Evolutionary conservation across 2,797 vertebrate genomes (phyloP).

Genomic region (Coluber constrictor): DNA sequence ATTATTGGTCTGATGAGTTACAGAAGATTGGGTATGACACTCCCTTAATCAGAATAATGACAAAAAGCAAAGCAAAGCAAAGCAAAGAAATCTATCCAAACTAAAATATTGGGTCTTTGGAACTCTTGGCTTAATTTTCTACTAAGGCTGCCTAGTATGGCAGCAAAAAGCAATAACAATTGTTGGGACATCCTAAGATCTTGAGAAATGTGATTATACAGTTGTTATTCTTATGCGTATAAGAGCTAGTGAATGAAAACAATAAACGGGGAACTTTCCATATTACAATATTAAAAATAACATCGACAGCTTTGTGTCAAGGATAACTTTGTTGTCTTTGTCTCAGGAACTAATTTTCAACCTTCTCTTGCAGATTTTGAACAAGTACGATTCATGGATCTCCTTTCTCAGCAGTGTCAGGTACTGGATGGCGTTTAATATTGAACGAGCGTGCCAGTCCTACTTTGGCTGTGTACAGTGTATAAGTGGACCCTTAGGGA

Average conservation of each 20-base stretch:
- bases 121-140: not conserved
- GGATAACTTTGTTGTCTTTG: not conserved
- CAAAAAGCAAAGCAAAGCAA: not conserved
- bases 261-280: not conserved
- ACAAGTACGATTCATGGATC: conserved; percentile 99
- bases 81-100: not conserved
- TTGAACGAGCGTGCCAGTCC: conserved; percentile 96
- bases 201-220: not conserved
- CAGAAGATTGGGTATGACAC: not conserved
- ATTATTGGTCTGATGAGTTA: not conserved
- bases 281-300: not conserved
- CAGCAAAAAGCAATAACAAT: not conserved
- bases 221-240: not conserved
- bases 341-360: conserved; percentile 36
- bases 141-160: not conserved
- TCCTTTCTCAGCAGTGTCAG: conserved; percentile 98
- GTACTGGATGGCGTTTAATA: conserved; percentile 99
- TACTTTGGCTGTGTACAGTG: conserved; percentile 98
- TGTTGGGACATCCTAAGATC: not conserved
- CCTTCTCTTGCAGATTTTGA: conserved; percentile 82
- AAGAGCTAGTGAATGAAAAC: not conserved
- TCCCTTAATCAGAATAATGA: not conserved
- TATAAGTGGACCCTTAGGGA: conserved; percentile 96
- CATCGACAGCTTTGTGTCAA: not conserved
- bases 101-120: not conserved